Conservation (phyloP, 2,888 invertebrate genomes). For the Celastrina argiolus region DNA sequence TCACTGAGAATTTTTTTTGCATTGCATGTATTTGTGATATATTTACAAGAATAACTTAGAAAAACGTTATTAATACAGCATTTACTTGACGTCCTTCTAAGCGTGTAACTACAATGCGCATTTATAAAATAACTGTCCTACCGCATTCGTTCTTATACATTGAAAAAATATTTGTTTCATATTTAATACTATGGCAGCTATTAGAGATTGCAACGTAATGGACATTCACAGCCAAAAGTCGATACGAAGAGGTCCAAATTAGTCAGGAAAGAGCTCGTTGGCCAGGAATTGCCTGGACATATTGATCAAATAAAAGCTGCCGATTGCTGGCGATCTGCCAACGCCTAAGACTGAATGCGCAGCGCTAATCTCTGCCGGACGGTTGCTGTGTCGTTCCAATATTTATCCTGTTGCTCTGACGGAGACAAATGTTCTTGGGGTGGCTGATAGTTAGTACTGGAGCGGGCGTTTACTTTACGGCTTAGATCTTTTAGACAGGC, state of each 20-base stretch:
- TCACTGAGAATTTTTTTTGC: neutral
- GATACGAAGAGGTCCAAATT: neutral
- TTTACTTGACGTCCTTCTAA: neutral
- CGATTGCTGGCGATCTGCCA: constrained; percentile 12
- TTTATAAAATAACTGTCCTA: neutral
- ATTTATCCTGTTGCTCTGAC: constrained; percentile 11
- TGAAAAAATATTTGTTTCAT: neutral
- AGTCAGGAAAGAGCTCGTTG: neutral
- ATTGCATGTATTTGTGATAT: neutral
- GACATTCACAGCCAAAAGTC: neutral
- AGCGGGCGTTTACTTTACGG: neutral
- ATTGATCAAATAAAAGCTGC: constrained; percentile 13
- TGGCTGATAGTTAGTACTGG: neutral
- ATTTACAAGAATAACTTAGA: neutral
- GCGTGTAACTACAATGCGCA: neutral
- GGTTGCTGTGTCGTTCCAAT: neutral
- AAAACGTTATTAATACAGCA: neutral
- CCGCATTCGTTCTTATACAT: neutral
- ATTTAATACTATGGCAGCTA: too few relatives aligned
- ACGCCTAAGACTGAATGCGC: constrained; percentile 1
- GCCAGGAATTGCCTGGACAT: constrained; percentile 7
- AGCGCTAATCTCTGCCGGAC: constrained; percentile 1
- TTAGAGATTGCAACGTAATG: too few relatives aligned
- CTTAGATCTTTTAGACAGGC: neutral
- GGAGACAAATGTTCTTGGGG: neutral